A percentile compares a stretch with the other conserved stretches of the same genome.
These are phyloP conservation scores for Stichodactyla helianthus DNA, from an alignment of 64 coral and sea anemone species.

Conservation along the genomic window DNA sequence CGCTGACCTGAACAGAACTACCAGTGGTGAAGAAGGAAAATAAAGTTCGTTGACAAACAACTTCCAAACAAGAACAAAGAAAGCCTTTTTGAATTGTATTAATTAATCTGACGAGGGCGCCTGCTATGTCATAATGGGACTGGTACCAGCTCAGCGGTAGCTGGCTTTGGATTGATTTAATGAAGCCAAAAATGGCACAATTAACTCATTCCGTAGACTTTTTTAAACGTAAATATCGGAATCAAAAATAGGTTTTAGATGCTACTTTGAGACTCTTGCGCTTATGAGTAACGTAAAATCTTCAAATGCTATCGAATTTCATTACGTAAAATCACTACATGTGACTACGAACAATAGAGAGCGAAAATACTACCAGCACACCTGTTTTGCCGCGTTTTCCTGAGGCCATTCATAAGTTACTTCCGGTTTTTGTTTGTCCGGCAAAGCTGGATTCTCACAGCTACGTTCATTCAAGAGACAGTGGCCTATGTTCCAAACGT, in stretches of 20 bases:
- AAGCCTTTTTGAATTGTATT: background rate
- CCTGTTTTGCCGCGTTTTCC: constrained; percentile 3
- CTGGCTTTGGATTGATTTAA: background rate
- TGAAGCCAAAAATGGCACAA: constrained; percentile 1
- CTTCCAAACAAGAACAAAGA: constrained; percentile 2
- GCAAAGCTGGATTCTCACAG: background rate
- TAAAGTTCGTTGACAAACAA: background rate
- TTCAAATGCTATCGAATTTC: background rate
- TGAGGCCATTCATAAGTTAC: background rate
- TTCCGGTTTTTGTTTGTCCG: background rate
- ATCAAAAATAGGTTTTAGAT: background rate
- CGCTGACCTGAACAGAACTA: background rate
- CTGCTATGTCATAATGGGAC: background rate
- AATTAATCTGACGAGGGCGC: background rate
- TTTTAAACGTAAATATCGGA: background rate
- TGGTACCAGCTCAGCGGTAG: background rate
- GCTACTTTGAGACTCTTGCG: background rate
- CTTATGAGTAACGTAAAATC: background rate
- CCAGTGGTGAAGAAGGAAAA: background rate
- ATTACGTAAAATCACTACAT: background rate
- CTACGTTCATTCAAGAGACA: background rate
- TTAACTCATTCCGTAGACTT: background rate
- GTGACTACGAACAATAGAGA: background rate
- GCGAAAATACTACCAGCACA: background rate
- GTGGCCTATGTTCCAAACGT: background rate